phyloP scores from a whole-genome alignment of 1,140 invertebrate species.

The Bombus difficillimus region DNA sequence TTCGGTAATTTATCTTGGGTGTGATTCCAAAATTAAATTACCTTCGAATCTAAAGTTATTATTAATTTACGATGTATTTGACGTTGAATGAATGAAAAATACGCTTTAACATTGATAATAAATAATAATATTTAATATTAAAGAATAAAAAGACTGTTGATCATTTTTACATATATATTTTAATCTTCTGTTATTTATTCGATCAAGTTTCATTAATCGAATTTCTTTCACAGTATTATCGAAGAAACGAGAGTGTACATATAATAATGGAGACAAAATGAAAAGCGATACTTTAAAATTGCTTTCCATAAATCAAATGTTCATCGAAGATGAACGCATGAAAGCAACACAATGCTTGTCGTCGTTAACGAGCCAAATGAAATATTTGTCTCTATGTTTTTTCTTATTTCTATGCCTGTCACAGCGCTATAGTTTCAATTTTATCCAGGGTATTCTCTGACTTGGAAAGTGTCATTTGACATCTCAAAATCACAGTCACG shows the following conservation, averaged over 20 bases:
- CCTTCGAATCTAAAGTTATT: neutral
- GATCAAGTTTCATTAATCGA: neutral
- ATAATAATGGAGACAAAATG: neutral
- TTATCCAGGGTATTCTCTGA: neutral
- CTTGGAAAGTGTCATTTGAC: too few species aligned
- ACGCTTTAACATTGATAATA: too few species aligned
- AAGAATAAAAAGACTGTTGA: too few species aligned
- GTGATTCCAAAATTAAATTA: neutral
- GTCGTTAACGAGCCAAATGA: neutral
- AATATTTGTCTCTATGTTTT: neutral
- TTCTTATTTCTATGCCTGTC: neutral
- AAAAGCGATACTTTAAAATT: neutral
- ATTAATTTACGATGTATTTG: neutral
- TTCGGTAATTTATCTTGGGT: neutral
- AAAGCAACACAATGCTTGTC: neutral
- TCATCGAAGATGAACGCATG: neutral
- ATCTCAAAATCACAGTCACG: neutral
- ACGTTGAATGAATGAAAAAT: neutral
- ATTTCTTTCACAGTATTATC: too few species aligned
- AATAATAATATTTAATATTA: too few species aligned
- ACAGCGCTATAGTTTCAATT: neutral
- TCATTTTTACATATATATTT: too few species aligned
- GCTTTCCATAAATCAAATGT: too few species aligned
- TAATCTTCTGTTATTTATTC: neutral
- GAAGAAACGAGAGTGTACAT: too few species aligned